Percentiles rank a stretch among this genome's conserved stretches.
Conservation (phyloP, 2,888 invertebrate genomes). For the Lomographa bimaculata region DNA sequence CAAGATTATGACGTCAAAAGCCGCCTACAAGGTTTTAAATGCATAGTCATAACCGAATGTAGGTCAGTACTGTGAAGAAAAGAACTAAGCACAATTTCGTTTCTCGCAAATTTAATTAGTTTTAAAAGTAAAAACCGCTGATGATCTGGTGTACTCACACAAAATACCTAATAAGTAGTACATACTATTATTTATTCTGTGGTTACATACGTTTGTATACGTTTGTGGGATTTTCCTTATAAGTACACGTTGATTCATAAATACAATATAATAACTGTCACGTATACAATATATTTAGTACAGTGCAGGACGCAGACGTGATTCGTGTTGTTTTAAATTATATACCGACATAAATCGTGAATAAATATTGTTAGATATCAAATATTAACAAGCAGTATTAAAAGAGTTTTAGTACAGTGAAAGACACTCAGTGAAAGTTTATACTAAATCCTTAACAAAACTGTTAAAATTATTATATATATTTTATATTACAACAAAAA, state of each 20-base stretch:
- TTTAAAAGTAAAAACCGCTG: conserved; percentile 14
- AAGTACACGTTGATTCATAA: conserved; percentile 19
- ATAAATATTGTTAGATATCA: no score
- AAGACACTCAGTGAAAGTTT: no score
- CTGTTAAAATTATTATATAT: no score
- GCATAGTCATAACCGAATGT: no score
- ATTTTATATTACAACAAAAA: no score
- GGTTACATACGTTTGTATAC: conserved; percentile 2
- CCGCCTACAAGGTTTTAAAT: no score
- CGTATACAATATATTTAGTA: conserved; percentile 7
- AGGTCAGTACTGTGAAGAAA: conserved; percentile 14
- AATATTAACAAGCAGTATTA: no score
- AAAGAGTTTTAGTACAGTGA: no score
- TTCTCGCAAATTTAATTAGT: conserved; percentile 16
- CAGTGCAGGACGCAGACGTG: not conserved
- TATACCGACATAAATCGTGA: not conserved
- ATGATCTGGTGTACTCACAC: conserved; percentile 4
- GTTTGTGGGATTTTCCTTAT: conserved; percentile 29
- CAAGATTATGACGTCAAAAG: no score
- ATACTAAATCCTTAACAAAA: no score
- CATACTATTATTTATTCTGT: no score
- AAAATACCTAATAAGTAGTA: no score
- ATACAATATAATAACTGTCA: conserved; percentile 1
- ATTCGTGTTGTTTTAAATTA: not conserved
- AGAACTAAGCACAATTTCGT: conserved; percentile 5